Evolutionary conservation across 2,888 invertebrate genomes (phyloP).

Genomic region (Hirtodrosophila confusa): DNA sequence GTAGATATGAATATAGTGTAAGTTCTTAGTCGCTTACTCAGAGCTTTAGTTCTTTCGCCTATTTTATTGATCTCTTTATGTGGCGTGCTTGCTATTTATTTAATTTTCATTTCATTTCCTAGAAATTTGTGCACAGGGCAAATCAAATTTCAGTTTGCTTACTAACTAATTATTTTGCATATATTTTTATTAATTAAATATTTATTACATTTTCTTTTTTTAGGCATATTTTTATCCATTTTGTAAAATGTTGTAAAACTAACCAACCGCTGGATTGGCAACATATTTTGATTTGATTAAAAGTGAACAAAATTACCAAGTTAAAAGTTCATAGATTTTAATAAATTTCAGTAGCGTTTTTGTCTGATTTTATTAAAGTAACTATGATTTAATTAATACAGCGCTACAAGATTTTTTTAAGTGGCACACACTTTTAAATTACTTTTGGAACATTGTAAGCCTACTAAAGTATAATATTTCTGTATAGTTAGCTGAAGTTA

Average conservation of each 20-base stretch:
- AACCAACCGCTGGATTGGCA: constrained; percentile 6
- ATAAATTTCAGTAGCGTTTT: background rate
- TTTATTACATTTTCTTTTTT: constrained; percentile 30
- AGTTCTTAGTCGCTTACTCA: too few species aligned
- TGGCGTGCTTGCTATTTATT: constrained; percentile 22
- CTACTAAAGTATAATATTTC: too few species aligned
- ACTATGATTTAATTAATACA: constrained; percentile 4
- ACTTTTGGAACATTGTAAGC: too few species aligned
- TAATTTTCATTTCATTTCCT: constrained; percentile 30
- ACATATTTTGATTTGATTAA: constrained; percentile 65
- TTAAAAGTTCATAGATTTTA: constrained; percentile 42
- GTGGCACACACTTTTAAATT: too few species aligned
- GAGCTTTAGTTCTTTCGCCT: too few species aligned
- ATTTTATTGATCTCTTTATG: background rate
- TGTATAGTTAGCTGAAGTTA: too few species aligned
- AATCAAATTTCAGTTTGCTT: constrained; percentile 45
- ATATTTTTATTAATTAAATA: constrained; percentile 37
- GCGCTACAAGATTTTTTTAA: too few species aligned
- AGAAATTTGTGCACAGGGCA: constrained; percentile 21
- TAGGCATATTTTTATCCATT: background rate
- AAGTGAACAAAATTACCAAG: constrained; percentile 48
- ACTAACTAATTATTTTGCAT: constrained; percentile 47
- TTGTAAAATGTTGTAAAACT: background rate
- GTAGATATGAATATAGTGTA: too few species aligned
- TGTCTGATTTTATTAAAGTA: background rate